Conservation (phyloP, 2,797 vertebrate species). For the Tapirus indicus region DNA sequence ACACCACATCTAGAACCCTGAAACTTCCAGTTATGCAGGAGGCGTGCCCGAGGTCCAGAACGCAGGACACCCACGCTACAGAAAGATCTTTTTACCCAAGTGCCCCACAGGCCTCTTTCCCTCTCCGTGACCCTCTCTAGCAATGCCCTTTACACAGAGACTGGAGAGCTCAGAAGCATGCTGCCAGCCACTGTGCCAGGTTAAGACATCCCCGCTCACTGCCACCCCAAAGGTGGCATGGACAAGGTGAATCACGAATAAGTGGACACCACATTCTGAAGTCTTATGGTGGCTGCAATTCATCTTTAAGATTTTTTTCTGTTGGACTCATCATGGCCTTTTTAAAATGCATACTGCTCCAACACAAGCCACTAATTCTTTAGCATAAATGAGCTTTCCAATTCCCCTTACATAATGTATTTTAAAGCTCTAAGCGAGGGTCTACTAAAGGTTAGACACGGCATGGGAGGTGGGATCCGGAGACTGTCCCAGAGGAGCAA, state of each 20-base stretch:
- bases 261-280: rapidly evolving
- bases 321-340: not conserved
- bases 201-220: too few relatives aligned
- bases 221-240: rapidly evolving
- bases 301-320: not conserved
- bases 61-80: rapidly evolving
- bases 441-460: not conserved
- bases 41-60: rapidly evolving
- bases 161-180: not conserved
- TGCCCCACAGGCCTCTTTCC: not conserved
- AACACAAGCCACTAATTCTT: not conserved
- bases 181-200: not conserved
- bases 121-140: rapidly evolving
- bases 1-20: rapidly evolving
- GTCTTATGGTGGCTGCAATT: not conserved
- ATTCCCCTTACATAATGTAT: not conserved
- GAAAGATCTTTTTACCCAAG: not conserved
- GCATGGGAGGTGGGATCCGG: rapidly evolving
- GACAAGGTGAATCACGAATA: too few relatives aligned
- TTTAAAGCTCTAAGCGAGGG: not conserved
- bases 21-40: rapidly evolving
- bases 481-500: not conserved
- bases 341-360: not conserved
- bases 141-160: rapidly evolving
- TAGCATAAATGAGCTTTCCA: not conserved